Base-by-base conservation (phyloP, 2,888 invertebrate genomes). In the Phoronis australis region DNA sequence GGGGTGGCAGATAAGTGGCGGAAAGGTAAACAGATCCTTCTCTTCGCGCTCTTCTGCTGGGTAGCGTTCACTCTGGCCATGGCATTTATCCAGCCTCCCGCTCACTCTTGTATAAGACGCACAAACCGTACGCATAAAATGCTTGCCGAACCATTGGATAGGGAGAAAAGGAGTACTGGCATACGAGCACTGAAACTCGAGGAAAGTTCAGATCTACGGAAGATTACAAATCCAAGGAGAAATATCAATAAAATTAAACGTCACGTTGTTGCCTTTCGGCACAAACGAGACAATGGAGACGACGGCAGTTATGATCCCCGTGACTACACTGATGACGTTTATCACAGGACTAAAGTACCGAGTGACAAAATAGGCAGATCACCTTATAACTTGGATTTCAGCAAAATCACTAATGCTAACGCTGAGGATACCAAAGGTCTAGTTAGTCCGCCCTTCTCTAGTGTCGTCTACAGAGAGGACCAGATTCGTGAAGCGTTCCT, bases 401-500 rank as follows among this genome's bases (percentile, higher is more conserved):
- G 49, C 15, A 57, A 64, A 46, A 61, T 69, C 41, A 64, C 61
- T 9, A 67, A 71, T 48, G 51, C 50, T 35, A 60, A 66, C 38
- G 49, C 56, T 22, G 53, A 59, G 0, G 60, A 64, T 21, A 57
- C 57, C 1, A 45, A 46, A 3, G 65, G 63, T 6, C 64, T 73
- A n/a, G 63, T 80, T n/a, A 75, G 74, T 55, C 96, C 97, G 4
- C 84, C 90, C 47, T 95, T 92, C 79, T 92, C 92, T 48, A 89
- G 88, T 50, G 89, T 96, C 68, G 93, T 96, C 26, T 99, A 96
- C 80, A 84, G 87, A 51, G 76, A 82, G 55, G 80, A 84, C 69
- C 95, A 94, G 71, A 93, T 99, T 25, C 88, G 94, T 77, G 91
- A 92, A 79, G 91, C 93, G 0, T 99, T 99, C 82, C 92, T 97